These are phyloP conservation scores for Diloba caeruleocephala DNA, from an alignment of 2,888 invertebrate species.

Conservation along the genomic window DNA sequence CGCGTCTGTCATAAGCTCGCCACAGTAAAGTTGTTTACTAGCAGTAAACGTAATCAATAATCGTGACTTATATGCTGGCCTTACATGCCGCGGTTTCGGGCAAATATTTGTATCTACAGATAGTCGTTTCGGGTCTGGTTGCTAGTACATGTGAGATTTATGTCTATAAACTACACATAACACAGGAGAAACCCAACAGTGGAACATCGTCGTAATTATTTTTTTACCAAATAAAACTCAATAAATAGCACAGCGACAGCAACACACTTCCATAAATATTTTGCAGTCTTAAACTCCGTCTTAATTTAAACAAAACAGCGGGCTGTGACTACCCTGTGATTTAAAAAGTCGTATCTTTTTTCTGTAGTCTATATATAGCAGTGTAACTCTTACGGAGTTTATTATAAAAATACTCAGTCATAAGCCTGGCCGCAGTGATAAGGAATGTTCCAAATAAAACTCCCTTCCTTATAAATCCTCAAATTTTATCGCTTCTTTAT, in stretches of 20 bases:
- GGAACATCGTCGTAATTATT: too few relatives aligned
- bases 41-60: constrained; percentile 86
- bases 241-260: constrained; percentile 1
- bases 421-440: constrained; percentile 56
- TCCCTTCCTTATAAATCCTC: constrained; percentile 36
- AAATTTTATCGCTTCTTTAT: constrained; percentile 55
- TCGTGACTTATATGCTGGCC: constrained; percentile 77
- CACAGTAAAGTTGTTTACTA: constrained; percentile 82
- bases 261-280: constrained; percentile 13
- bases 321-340: constrained; percentile 35
- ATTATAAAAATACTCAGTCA: constrained; percentile 49
- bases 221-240: too few relatives aligned
- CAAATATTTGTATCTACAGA: too few relatives aligned
- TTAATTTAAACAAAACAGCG: constrained; percentile 53
- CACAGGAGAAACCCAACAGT: too few relatives aligned
- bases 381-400: constrained; percentile 29
- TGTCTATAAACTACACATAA: too few relatives aligned
- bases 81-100: too few relatives aligned
- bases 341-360: constrained; percentile 50
- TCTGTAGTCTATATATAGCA: constrained; percentile 50
- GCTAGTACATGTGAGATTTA: too few relatives aligned
- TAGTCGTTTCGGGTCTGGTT: too few relatives aligned
- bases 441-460: constrained; percentile 53
- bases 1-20: constrained; percentile 63
- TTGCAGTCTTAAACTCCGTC: constrained; percentile 25